Evolutionary conservation across 2,797 vertebrate species (phyloP).

Genomic region (Pseudocheirus occidentalis): DNA sequence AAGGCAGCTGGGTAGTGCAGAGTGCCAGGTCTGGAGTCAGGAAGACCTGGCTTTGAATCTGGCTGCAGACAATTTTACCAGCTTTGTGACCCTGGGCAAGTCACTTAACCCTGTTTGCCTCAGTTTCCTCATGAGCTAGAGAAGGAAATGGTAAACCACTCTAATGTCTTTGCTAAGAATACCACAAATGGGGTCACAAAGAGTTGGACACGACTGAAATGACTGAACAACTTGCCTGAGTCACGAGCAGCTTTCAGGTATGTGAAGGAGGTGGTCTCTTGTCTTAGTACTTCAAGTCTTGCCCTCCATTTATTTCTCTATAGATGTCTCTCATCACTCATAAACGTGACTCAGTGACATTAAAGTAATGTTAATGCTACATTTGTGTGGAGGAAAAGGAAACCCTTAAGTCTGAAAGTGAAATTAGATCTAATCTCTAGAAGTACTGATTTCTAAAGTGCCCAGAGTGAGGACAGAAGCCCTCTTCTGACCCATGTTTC

Average conservation of each 20-base stretch:
- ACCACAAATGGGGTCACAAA: not conserved
- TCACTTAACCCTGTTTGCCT: not conserved
- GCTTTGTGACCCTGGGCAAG: not conserved
- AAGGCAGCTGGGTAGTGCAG: not conserved
- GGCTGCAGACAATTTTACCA: not conserved
- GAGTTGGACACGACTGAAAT: not conserved
- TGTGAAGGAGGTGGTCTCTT: not conserved
- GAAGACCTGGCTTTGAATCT: not conserved
- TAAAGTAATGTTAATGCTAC: not conserved
- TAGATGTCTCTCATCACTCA: not conserved
- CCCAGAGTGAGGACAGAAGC: constrained; percentile 5
- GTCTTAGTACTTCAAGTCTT: not conserved
- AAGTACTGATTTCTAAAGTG: not conserved
- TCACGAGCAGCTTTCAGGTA: not conserved
- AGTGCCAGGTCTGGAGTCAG: not conserved
- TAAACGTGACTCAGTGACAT: not conserved
- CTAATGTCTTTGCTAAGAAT: not conserved
- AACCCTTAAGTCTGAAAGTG: constrained; percentile 36
- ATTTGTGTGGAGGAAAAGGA: not conserved
- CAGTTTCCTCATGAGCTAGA: not conserved
- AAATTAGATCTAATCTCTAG: constrained; percentile 14
- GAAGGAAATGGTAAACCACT: not conserved
- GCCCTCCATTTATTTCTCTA: not conserved
- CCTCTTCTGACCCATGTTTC: constrained; percentile 7
- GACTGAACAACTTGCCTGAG: not conserved